Evolutionary conservation across 2,113 vertebrate species (phyloP), one percentile per base, ranked within the genome.

Genomic region (Bos javanicus): DNA sequence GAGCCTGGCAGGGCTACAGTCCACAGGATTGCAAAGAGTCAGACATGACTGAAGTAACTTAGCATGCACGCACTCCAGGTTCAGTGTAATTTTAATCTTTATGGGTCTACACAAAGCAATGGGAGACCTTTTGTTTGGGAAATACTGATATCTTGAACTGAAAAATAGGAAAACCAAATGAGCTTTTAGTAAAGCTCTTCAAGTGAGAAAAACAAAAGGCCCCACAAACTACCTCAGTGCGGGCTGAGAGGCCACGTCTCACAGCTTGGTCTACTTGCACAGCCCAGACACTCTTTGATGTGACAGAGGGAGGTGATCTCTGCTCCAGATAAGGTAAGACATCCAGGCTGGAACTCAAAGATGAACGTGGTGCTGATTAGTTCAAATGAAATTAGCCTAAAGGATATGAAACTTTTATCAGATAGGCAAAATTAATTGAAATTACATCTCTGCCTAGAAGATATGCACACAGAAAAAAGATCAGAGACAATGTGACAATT

Each of bases 381-480:
- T 98, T 97, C 90, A 97, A 97, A 96, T 81, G 96, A 99, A 99
- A 99, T 99, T 99, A 98, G 97, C 97, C 96, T 96, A 97, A 97
- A 97, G 94, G 83, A 97, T 96, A 98, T 97, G 98, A 98, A 98
- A 97, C 90, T 96, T 98, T 98, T 98, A 99, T 98, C 98, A 98
- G 98, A 99, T 99, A 97, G 11, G 97, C 98, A 97, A 98, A 98
- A 98, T 98, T 98, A 99, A 99, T 98, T 98, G 97, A 98, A 98
- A 98, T 98, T 98, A 97, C 98, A 98, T 98, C 97, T 97, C 98
- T 98, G 96, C 98, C 98, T 98, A 98, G 97, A 97, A 98, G 98
- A 98, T 93, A 33, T 5, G 95, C 93, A 96, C 57, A 95, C 71
- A 86, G 97, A 97, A 98, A 98, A 98, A 95, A 25, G 82, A 93